Evolutionary conservation across 2,888 invertebrate genomes (phyloP), one percentile per base, ranked within the genome.

Genomic region (Agonopterix subpropinquella): DNA sequence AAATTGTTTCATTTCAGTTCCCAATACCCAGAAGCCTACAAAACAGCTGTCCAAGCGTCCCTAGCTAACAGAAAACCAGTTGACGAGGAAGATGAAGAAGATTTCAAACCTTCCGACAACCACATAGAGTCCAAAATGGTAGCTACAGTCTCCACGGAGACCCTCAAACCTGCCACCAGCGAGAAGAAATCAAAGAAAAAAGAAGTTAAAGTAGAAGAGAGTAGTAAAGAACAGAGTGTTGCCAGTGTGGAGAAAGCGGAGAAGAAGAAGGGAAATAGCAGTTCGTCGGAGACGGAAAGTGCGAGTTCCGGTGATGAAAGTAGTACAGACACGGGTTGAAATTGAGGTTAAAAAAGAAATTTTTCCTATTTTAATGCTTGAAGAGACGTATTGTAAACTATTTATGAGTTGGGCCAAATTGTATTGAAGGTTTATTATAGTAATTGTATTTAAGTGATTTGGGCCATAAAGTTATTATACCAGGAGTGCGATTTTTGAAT

Each of bases 21-120:
- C 1, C 93, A 93, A 66, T 93, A 93, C 67, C 92, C 93, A 1
- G 90, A 91, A 50, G 92, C 92, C 2, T 93, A 92, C 71, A 91
- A 92, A 54, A 79, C 89, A 51, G 93, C 92, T 0, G 80, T 90
- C 49, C 76, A 89, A 44, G 84, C 88, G 4, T 89, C 90, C 45
- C 72, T 82, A 43, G 80, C 85, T 0, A 89, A 67, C 77, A 83
- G 61, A 68, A 86, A 64, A 73, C 87, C 67, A 54, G 71, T 65
- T 0, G 80, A 83, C 1, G 82, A 84, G 18, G 87, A 83, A 28
- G 85, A 76, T 5, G 64, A 81, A n/a, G 78, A 78, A 5, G 70
- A 79, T n/a, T 73, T 81, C 44, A 74, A 75, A 49, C 60, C 70
- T 1, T 53, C 73, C 0, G 77, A 77, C 43, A 54, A 66, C 0